Evolutionary conservation across 2,797 vertebrate genomes (phyloP).

Genomic region (Manis pentadactyla): DNA sequence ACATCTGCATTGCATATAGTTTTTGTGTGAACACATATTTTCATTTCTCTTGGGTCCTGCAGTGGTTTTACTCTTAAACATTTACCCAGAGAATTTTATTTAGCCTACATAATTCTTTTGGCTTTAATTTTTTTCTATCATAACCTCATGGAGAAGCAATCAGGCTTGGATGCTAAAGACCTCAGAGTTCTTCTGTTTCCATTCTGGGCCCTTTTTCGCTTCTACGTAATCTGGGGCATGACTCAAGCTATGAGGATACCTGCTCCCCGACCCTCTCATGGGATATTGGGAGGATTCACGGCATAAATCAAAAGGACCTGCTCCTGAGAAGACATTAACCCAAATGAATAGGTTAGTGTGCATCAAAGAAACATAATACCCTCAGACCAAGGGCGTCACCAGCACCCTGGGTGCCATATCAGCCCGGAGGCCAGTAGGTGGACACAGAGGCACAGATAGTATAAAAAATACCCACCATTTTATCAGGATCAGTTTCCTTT

Average conservation of each 20-base stretch:
- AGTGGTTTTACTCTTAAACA: neutral
- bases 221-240: neutral
- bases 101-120: neutral
- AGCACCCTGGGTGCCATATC: neutral
- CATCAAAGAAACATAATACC: neutral
- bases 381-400: neutral
- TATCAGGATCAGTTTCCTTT: constrained; percentile 31
- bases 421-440: neutral
- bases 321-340: neutral
- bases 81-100: neutral
- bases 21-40: neutral
- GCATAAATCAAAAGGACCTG: neutral
- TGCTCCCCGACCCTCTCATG: neutral
- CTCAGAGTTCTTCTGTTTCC: neutral
- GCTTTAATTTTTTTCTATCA: neutral
- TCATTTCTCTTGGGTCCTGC: neutral
- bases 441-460: neutral
- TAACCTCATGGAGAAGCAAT: neutral
- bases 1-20: neutral
- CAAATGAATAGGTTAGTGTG: neutral
- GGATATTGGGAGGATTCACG: neutral
- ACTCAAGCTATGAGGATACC: neutral
- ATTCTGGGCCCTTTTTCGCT: neutral
- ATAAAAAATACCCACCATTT: neutral
- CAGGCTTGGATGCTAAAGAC: neutral